These are phyloP conservation scores for Eupeodes latifasciatus DNA, from an alignment of 2,888 invertebrate genomes.

Conservation along the genomic window DNA sequence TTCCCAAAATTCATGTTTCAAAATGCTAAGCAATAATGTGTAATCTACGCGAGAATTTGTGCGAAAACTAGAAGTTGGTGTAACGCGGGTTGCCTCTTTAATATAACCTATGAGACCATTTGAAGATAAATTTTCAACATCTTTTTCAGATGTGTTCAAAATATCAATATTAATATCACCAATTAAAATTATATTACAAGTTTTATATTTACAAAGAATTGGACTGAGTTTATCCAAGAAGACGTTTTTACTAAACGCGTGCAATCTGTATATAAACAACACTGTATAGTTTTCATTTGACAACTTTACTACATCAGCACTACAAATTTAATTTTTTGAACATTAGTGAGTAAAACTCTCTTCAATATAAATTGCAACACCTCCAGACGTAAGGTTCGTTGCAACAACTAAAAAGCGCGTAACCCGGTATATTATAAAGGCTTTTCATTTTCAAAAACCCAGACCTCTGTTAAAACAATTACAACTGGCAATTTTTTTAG, in stretches of 20 bases:
- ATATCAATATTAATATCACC: background rate
- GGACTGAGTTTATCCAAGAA: background rate
- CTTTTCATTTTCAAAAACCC: too few species aligned
- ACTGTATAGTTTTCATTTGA: background rate
- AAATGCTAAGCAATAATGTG: too few species aligned
- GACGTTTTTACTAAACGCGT: background rate
- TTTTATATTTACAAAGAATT: background rate
- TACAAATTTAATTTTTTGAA: too few species aligned
- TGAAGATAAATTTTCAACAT: slow-evolving; percentile 10
- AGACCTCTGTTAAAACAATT: too few species aligned
- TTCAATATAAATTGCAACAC: too few species aligned
- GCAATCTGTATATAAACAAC: too few species aligned
- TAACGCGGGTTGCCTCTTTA: background rate
- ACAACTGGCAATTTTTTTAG: too few species aligned
- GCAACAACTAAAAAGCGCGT: too few species aligned
- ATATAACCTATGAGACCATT: background rate
- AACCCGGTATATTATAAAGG: too few species aligned
- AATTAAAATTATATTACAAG: background rate
- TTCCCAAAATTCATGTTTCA: too few species aligned
- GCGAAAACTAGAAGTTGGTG: background rate
- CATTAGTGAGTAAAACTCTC: too few species aligned
- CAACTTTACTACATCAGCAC: background rate
- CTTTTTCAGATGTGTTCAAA: background rate
- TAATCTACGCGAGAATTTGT: background rate
- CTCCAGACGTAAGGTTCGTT: too few species aligned